Percentiles rank a stretch among this genome's conserved stretches.
These are phyloP conservation scores for Corythornis madagascariensis DNA, from an alignment of 2,113 vertebrate species.

Conservation along the genomic window DNA sequence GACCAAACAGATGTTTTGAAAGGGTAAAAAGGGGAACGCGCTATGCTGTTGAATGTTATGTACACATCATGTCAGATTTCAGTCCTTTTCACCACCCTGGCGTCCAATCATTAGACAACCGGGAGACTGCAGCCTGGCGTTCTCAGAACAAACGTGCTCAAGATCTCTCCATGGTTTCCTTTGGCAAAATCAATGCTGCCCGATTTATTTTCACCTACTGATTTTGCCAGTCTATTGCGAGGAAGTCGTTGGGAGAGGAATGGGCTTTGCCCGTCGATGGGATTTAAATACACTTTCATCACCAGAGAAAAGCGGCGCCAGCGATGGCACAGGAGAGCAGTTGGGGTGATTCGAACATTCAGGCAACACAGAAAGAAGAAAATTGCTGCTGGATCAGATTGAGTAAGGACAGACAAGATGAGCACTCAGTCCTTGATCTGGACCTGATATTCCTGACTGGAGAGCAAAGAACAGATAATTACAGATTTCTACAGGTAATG, in stretches of 20 bases:
- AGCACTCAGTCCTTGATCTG: neutral
- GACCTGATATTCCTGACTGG: neutral
- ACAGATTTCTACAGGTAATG: neutral
- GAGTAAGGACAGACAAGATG: neutral
- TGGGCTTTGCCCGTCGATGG: neutral
- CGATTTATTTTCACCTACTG: neutral
- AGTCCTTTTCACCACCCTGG: neutral
- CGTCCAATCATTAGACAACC: neutral
- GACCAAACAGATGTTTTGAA: accelerated
- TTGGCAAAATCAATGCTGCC: neutral
- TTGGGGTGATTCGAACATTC: neutral
- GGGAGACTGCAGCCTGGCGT: neutral
- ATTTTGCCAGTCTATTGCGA: neutral
- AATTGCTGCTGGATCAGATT: neutral
- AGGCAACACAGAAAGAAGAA: neutral
- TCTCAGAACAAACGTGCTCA: neutral
- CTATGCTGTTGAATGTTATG: neutral
- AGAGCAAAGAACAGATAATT: neutral
- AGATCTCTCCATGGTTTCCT: neutral
- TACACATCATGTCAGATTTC: neutral
- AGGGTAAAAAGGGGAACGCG: neutral
- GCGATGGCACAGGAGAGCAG: accelerated
- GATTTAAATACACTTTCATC: neutral
- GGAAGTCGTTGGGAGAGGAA: neutral
- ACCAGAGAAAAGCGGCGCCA: neutral